Percentiles rank a stretch among this genome's conserved stretches.
These are phyloP conservation scores for Elgonia sp. DNA, from an alignment of 2,888 invertebrate genomes.

Conservation along the genomic window DNA sequence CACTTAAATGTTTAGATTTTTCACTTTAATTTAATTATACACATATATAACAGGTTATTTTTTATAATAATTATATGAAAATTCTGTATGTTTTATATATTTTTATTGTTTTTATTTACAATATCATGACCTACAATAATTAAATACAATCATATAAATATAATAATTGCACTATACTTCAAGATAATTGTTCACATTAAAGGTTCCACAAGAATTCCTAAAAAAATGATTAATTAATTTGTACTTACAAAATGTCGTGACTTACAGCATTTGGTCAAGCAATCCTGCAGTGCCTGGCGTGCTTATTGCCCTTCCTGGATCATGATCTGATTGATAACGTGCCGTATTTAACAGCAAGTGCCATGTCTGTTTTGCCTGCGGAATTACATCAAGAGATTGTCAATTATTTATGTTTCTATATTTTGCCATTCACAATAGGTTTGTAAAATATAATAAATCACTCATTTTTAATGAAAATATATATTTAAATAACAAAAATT, in stretches of 20 bases:
- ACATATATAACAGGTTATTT: too few species aligned
- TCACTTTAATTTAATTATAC: too few species aligned
- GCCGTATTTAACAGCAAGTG: slow-evolving; percentile 97
- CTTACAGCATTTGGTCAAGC: slow-evolving; percentile 96
- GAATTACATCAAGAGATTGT: slow-evolving; percentile 97
- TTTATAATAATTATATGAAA: too few species aligned
- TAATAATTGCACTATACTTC: not conserved
- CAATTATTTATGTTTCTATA: slow-evolving; percentile 97
- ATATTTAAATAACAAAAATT: not conserved
- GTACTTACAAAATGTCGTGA: slow-evolving; percentile 66
- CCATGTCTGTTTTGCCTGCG: slow-evolving; percentile 96
- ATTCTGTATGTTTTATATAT: too few species aligned
- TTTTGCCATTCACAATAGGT: slow-evolving; percentile 98
- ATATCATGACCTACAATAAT: too few species aligned
- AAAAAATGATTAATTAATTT: slow-evolving; percentile 47
- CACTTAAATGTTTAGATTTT: too few species aligned
- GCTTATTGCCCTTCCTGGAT: slow-evolving; percentile 98
- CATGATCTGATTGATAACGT: slow-evolving; percentile 98
- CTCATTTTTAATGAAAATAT: not conserved
- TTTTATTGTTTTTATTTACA: too few species aligned
- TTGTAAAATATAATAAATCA: slow-evolving; percentile 86
- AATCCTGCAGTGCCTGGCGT: slow-evolving; percentile 96
- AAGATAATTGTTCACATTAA: slow-evolving; percentile 1
- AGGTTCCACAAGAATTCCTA: not conserved
- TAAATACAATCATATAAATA: not conserved